Evolutionary conservation across 2,113 vertebrate species (phyloP).

Genomic region (Illadopsis cleaveri): DNA sequence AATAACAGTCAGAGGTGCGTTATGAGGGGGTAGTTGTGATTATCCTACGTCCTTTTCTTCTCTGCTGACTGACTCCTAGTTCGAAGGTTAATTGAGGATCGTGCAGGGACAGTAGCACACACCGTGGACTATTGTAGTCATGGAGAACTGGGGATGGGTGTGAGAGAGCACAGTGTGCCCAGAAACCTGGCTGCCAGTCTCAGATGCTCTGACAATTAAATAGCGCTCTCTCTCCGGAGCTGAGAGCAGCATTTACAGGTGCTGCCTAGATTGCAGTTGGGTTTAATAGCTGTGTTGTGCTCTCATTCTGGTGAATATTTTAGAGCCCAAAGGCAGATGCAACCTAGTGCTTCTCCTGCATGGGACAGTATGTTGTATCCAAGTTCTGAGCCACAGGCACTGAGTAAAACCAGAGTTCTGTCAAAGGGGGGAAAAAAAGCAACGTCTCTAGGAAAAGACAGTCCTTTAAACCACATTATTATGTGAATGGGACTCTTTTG

Average conservation of each 20-base stretch:
- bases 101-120: fast-evolving
- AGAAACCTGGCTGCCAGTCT: neutral
- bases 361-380: fast-evolving
- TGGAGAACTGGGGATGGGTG: neutral
- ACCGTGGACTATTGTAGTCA: fast-evolving
- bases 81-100: neutral
- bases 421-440: fast-evolving
- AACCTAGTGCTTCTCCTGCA: neutral
- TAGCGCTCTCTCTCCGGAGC: neutral
- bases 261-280: neutral
- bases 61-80: neutral
- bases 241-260: neutral
- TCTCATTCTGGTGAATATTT: neutral
- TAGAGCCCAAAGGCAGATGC: neutral
- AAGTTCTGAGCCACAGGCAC: neutral
- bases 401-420: neutral
- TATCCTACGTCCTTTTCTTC: neutral
- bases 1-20: neutral
- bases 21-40: fast-evolving
- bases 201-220: neutral
- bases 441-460: neutral
- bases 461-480: neutral
- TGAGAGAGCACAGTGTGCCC: neutral
- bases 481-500: neutral
- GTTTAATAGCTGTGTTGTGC: neutral